A percentile compares a stretch with the other conserved stretches of the same genome.
phyloP scores from a whole-genome alignment of 2,113 vertebrate genomes.

The Carettochelys insculpta region DNA sequence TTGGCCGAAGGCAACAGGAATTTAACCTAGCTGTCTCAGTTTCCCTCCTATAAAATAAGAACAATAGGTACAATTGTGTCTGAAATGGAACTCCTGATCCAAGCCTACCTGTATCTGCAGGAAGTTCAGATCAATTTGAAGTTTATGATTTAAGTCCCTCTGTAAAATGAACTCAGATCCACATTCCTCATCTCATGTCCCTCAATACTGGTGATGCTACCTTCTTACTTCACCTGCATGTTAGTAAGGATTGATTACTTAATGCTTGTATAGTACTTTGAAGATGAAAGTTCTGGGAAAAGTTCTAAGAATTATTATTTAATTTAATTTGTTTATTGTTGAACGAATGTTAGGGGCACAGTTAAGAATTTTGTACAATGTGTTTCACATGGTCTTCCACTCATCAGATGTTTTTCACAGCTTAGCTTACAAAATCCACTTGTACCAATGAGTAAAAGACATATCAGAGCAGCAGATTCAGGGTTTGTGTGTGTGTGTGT shows the following conservation, averaged over 20 bases:
- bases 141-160: neutral
- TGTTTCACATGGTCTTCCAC: neutral
- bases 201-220: conserved; percentile 27
- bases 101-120: neutral
- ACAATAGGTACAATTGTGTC: neutral
- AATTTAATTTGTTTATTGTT: neutral
- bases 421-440: neutral
- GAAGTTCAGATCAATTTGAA: neutral
- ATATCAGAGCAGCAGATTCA: neutral
- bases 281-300: neutral
- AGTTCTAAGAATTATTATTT: conserved; percentile 39
- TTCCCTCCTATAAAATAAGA: neutral
- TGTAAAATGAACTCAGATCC: conserved; percentile 9
- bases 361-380: neutral
- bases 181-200: conserved; percentile 35
- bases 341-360: neutral
- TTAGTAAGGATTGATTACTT: conserved; percentile 63
- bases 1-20: neutral
- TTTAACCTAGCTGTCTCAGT: neutral
- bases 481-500: no score
- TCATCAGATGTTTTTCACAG: neutral
- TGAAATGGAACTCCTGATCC: conserved; percentile 7
- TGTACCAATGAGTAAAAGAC: neutral
- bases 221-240: conserved; percentile 62
- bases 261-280: conserved; percentile 64